A percentile compares a stretch with the other conserved stretches of the same genome.
Conservation (phyloP, 2,113 vertebrate genomes). For the Dipodomys stephensi region DNA sequence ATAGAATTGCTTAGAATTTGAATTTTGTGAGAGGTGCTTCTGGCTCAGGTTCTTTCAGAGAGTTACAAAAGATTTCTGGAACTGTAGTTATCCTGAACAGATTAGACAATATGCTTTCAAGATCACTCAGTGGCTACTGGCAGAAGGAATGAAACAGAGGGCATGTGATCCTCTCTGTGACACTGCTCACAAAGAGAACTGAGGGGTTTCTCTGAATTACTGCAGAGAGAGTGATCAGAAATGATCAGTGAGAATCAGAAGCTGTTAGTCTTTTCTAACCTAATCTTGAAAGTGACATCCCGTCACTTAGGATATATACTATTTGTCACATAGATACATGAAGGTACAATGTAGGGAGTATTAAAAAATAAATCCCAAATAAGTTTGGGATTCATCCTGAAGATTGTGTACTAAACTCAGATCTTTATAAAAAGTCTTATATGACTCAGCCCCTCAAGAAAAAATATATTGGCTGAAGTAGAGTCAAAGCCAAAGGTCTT, state of each 20-base stretch:
- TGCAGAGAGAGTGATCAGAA: neutral
- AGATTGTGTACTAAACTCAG: neutral
- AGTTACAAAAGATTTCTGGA: neutral
- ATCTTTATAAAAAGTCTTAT: neutral
- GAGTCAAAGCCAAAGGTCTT: neutral
- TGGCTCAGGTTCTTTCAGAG: neutral
- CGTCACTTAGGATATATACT: neutral
- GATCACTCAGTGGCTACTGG: neutral
- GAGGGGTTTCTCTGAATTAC: neutral
- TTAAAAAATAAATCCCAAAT: neutral
- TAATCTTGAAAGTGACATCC: constrained; percentile 9
- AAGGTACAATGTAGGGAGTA: neutral
- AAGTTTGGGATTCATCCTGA: neutral
- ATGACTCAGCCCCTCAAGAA: neutral
- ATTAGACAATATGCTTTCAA: neutral
- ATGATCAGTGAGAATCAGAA: neutral
- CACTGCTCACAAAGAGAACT: neutral
- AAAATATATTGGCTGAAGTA: neutral
- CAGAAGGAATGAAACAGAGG: neutral
- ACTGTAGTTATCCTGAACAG: neutral
- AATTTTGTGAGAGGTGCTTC: constrained; percentile 3
- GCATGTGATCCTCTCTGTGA: neutral
- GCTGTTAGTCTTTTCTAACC: neutral
- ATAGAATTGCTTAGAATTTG: neutral
- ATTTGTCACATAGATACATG: neutral